Evolutionary conservation across 1,140 invertebrate genomes (phyloP).

Genomic region (Drosophila simulans): DNA sequence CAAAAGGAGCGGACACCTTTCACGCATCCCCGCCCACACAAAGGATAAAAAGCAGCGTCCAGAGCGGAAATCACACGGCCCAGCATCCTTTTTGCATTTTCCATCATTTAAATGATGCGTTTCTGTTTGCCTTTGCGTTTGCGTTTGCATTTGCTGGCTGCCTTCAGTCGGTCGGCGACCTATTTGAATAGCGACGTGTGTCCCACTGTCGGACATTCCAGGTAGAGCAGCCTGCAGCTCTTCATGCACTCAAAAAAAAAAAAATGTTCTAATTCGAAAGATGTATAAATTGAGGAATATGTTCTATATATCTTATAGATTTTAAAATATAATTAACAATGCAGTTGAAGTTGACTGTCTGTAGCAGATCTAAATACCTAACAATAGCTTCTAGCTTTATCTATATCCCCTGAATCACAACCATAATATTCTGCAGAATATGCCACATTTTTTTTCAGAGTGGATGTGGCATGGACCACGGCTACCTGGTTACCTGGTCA

Average conservation of each 20-base stretch:
- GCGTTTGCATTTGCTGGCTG: conserved; percentile 33
- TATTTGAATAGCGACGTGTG: conserved; percentile 76
- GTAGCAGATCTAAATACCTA: no score
- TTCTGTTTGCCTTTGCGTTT: conserved; percentile 26
- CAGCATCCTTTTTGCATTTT: conserved; percentile 64
- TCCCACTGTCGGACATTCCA: conserved; percentile 49
- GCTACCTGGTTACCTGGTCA: conserved; percentile 30
- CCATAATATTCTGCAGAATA: no score
- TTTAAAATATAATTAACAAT: no score
- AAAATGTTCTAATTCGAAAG: not conserved
- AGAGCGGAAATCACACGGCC: conserved; percentile 71
- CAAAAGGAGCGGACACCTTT: conserved; percentile 49
- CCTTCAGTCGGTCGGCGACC: conserved; percentile 35
- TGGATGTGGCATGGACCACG: conserved; percentile 4
- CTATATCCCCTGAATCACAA: no score
- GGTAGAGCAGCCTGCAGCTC: conserved; percentile 10
- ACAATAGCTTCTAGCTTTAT: no score
- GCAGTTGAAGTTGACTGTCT: no score
- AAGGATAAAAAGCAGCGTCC: conserved; percentile 65
- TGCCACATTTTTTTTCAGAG: not conserved
- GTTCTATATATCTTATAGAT: no score
- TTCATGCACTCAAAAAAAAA: not conserved
- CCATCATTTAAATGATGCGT: conserved; percentile 64
- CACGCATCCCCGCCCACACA: conserved; percentile 35
- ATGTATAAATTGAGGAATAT: not conserved